phyloP scores from a whole-genome alignment of 1,140 invertebrate genomes.

The Arion vulgaris region DNA sequence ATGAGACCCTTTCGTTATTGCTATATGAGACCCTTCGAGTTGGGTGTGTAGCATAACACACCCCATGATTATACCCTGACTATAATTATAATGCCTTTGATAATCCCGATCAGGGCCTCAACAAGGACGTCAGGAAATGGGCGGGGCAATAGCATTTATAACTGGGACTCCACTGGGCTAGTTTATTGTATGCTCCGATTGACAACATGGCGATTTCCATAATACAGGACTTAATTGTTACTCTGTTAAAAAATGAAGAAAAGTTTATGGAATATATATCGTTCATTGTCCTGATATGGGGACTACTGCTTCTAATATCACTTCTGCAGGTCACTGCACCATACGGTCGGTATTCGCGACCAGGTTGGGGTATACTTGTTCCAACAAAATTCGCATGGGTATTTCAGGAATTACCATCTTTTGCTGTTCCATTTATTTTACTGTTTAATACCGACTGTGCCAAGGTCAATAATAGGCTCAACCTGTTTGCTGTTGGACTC shows the following conservation, averaged over 20 bases:
- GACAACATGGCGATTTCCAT: conserved; percentile 12
- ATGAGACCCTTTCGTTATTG: no score
- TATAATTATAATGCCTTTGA: no score
- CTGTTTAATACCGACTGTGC: conserved; percentile 45
- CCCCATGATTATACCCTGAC: no score
- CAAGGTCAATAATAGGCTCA: conserved; percentile 48
- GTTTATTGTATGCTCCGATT: not conserved
- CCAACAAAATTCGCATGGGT: conserved; percentile 64
- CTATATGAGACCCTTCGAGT: no score
- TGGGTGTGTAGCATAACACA: no score
- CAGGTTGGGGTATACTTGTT: conserved; percentile 53
- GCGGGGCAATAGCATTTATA: not conserved
- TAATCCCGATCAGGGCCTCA: not conserved
- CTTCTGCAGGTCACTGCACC: conserved; percentile 53
- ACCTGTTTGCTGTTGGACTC: conserved; percentile 64
- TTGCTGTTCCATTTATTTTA: conserved; percentile 57
- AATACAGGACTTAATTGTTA: not conserved
- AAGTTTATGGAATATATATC: conserved; percentile 46
- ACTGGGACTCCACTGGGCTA: not conserved
- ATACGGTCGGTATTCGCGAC: conserved; percentile 61
- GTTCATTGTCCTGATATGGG: conserved; percentile 49
- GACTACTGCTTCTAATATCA: conserved; percentile 40
- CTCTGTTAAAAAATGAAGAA: conserved; percentile 40
- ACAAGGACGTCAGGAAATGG: not conserved
- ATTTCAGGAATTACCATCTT: conserved; percentile 63